Evolutionary conservation across 2,113 vertebrate genomes (phyloP).

Genomic region (Atractosteus spatula): DNA sequence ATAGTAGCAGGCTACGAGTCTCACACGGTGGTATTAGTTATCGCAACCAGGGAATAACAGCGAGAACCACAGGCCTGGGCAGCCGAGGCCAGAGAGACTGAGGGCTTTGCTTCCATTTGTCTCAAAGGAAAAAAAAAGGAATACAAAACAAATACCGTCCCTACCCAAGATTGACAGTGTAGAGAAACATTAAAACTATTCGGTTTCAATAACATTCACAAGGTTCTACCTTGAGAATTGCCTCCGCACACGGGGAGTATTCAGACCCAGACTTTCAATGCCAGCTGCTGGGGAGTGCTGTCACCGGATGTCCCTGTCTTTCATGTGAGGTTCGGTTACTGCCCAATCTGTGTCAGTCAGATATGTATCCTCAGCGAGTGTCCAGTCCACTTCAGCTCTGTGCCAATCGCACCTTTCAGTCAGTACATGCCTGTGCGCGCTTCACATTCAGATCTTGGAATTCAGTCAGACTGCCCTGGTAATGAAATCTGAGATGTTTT

Average conservation of each 20-base stretch:
- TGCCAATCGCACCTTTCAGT: constrained; percentile 42
- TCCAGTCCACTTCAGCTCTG: constrained; percentile 17
- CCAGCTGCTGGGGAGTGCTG: neutral
- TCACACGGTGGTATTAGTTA: neutral
- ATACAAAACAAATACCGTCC: neutral
- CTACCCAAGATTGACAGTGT: neutral
- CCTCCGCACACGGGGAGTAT: neutral
- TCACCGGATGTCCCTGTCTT: constrained; percentile 25
- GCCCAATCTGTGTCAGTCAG: constrained; percentile 27
- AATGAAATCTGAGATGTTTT: constrained; percentile 32
- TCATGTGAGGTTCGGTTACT: constrained; percentile 34
- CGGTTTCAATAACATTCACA: neutral
- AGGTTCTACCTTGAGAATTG: neutral
- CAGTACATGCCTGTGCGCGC: neutral
- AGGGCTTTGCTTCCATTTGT: neutral
- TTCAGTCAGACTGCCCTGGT: constrained; percentile 9
- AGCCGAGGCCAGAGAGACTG: neutral
- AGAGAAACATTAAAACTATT: neutral
- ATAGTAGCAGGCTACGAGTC: constrained; percentile 20
- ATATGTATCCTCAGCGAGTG: constrained; percentile 29
- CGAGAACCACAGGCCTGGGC: neutral
- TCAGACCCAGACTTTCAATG: neutral
- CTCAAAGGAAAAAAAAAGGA: neutral
- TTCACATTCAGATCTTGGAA: neutral
- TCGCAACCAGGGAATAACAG: no score